Evolutionary conservation across 2,888 invertebrate species (phyloP).

Genomic region (Xanthorhoe designata): DNA sequence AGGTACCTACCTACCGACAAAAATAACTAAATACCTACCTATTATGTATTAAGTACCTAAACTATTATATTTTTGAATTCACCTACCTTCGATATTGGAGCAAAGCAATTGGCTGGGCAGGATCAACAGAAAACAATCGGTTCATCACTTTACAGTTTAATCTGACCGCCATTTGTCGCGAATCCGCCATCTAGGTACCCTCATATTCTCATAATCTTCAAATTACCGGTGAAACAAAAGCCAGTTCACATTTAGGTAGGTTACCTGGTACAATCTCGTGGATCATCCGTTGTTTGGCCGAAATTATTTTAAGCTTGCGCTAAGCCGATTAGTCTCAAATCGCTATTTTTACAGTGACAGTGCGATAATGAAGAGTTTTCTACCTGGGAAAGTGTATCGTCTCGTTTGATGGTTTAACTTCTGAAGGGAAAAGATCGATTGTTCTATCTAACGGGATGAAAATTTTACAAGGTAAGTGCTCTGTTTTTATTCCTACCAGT

Average conservation of each 20-base stretch:
- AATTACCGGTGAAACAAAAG: constrained; percentile 14
- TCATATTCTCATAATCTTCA: constrained; percentile 17
- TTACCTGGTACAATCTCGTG: constrained; percentile 14
- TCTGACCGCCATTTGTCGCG: constrained; percentile 3
- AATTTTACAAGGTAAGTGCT: constrained; percentile 25
- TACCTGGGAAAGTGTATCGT: neutral
- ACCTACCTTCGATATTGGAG: neutral
- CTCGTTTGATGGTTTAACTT: neutral
- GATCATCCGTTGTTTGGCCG: constrained; percentile 17
- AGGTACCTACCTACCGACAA: no score
- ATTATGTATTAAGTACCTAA: neutral
- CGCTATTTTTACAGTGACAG: neutral
- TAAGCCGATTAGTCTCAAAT: constrained; percentile 8
- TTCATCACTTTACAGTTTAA: neutral
- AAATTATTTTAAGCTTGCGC: neutral
- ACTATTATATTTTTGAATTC: no score
- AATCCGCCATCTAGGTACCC: constrained; percentile 1
- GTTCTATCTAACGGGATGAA: constrained; percentile 10
- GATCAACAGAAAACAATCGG: neutral
- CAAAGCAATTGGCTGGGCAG: neutral
- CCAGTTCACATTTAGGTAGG: constrained; percentile 9
- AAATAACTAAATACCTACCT: neutral
- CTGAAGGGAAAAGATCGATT: neutral
- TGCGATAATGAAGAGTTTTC: constrained; percentile 10
- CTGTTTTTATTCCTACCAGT: neutral